These are phyloP conservation scores for Podilymbus podiceps DNA, from an alignment of 2,113 vertebrate genomes.

Conservation along the genomic window DNA sequence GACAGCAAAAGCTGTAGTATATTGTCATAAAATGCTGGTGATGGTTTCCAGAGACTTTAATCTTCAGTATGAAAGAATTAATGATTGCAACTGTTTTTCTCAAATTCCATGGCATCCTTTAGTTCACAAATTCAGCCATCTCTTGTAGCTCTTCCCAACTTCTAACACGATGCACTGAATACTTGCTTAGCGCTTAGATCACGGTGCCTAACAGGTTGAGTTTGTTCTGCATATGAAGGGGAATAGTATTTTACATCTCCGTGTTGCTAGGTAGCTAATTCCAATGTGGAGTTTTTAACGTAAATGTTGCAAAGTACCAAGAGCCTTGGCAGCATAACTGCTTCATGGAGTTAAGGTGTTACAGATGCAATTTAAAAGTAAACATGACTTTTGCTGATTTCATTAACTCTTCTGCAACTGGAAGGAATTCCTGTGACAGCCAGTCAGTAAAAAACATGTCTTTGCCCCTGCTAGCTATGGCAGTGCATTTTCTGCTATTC, in stretches of 20 bases:
- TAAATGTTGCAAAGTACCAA: neutral
- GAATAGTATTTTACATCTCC: neutral
- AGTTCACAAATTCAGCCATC: neutral
- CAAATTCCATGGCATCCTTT: neutral
- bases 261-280: neutral
- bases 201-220: rapidly evolving
- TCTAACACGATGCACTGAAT: neutral
- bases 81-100: neutral
- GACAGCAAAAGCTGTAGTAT: neutral
- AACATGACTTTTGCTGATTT: neutral
- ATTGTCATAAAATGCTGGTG: neutral
- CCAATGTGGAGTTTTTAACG: neutral
- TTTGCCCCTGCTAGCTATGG: neutral
- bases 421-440: neutral
- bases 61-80: neutral
- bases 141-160: neutral
- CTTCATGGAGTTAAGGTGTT: neutral
- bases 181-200: neutral
- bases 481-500: neutral
- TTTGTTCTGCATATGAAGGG: neutral
- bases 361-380: neutral
- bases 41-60: neutral
- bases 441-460: neutral
- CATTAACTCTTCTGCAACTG: neutral
- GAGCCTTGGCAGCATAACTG: neutral